phyloP scores from a whole-genome alignment of 2,888 invertebrate genomes.

The Ophion ventricosus region DNA sequence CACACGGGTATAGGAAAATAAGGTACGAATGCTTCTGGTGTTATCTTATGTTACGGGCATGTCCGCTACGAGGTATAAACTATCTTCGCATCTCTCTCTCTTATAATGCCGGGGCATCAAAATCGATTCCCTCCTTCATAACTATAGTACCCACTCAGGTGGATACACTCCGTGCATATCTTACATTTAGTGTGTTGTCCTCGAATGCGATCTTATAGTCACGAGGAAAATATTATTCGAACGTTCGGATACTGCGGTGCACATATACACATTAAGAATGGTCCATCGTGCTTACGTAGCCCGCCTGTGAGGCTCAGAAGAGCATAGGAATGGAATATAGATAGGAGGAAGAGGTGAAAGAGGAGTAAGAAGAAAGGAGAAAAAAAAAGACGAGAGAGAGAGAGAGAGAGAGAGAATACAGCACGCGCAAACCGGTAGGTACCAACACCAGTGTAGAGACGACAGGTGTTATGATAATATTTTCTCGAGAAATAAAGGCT shows the following conservation, averaged over 20 bases:
- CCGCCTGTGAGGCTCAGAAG: slow-evolving; percentile 51
- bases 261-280: slow-evolving; percentile 23
- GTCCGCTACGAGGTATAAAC: slow-evolving; percentile 3
- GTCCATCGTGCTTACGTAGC: slow-evolving; percentile 36
- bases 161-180: slow-evolving; percentile 26
- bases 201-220: slow-evolving; percentile 62
- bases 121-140: slow-evolving; percentile 48
- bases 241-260: slow-evolving; percentile 42
- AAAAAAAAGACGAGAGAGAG: slow-evolving; percentile 35
- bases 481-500: slow-evolving; percentile 80
- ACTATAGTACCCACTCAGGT: slow-evolving; percentile 33
- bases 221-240: slow-evolving; percentile 75
- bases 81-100: slow-evolving; percentile 22
- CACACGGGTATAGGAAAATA: background rate
- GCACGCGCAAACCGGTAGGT: slow-evolving; percentile 69
- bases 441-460: slow-evolving; percentile 71
- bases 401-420: slow-evolving; percentile 53
- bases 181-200: slow-evolving; percentile 22
- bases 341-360: slow-evolving; percentile 30
- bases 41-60: slow-evolving; percentile 43
- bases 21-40: slow-evolving; percentile 11
- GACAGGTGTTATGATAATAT: slow-evolving; percentile 78
- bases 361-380: slow-evolving; percentile 32
- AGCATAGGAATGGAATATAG: slow-evolving; percentile 45
- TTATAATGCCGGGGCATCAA: slow-evolving; percentile 32